Evolutionary conservation across 2,113 vertebrate genomes (phyloP).

Genomic region (Fukomys damarensis): DNA sequence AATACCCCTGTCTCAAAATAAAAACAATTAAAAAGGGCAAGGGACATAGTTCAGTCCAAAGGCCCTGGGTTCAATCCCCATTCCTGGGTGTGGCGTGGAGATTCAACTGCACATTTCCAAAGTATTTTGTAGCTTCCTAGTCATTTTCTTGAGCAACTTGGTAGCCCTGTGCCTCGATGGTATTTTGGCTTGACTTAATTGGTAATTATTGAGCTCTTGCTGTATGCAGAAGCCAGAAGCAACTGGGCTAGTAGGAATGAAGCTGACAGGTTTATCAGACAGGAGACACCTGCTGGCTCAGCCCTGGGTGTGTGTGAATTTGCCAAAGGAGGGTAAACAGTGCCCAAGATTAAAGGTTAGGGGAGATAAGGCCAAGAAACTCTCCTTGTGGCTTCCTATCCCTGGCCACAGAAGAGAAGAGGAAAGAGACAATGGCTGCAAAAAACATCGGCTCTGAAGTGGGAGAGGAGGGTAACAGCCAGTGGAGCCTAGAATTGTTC

Average conservation of each 20-base stretch:
- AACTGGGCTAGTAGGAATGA: neutral
- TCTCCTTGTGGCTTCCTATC: neutral
- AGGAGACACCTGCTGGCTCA: neutral
- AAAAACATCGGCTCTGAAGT: neutral
- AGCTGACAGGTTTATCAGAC: neutral
- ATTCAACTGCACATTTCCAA: neutral
- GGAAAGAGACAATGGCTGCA: neutral
- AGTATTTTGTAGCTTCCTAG: neutral
- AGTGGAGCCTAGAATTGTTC: neutral
- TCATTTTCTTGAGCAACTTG: neutral
- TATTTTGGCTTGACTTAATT: neutral
- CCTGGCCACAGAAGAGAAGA: neutral
- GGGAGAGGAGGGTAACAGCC: neutral
- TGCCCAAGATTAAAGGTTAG: neutral
- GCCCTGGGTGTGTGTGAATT: slow-evolving; percentile 54
- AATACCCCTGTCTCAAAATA: neutral
- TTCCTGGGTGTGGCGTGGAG: neutral
- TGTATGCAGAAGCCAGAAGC: neutral
- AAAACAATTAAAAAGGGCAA: neutral
- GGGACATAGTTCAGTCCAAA: neutral
- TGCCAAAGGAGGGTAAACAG: slow-evolving; percentile 69
- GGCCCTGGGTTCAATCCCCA: neutral
- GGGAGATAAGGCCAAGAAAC: neutral
- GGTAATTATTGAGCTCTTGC: neutral
- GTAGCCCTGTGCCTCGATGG: neutral